Percentiles rank a stretch among this genome's conserved stretches.
Evolutionary conservation across 1,140 invertebrate species (phyloP).

Genomic region (Cydia strobilella): DNA sequence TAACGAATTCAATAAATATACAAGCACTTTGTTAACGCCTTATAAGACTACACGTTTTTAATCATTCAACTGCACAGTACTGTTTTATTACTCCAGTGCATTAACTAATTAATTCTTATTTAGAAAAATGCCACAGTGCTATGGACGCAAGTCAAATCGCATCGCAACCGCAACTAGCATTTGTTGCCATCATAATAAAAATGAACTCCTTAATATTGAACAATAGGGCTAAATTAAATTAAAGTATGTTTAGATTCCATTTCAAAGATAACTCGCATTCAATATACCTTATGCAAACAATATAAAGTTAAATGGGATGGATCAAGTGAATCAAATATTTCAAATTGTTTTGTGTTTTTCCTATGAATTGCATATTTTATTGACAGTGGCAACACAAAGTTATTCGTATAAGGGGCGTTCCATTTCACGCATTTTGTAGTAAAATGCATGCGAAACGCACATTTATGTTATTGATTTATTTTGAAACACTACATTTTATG

Average conservation of each 20-base stretch:
- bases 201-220: neutral
- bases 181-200: conserved; percentile 44
- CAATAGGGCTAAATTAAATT: neutral
- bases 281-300: too few relatives aligned
- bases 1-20: conserved; percentile 50
- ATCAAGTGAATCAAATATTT: too few relatives aligned
- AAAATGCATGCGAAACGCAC: neutral
- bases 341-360: too few relatives aligned
- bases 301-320: too few relatives aligned
- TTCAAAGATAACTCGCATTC: too few relatives aligned
- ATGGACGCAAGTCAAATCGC: conserved; percentile 68
- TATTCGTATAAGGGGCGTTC: neutral
- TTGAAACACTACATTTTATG: neutral
- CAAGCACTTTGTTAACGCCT: conserved; percentile 29
- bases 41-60: neutral
- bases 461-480: neutral
- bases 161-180: conserved; percentile 52
- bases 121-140: conserved; percentile 52
- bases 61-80: neutral
- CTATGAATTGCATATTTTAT: neutral
- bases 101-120: conserved; percentile 29
- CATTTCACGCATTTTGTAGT: neutral
- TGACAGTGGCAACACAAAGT: neutral
- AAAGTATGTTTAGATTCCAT: too few relatives aligned
- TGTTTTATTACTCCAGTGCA: conserved; percentile 4